phyloP scores from a whole-genome alignment of 1,140 invertebrate species.

The Diorhabda sublineata region DNA sequence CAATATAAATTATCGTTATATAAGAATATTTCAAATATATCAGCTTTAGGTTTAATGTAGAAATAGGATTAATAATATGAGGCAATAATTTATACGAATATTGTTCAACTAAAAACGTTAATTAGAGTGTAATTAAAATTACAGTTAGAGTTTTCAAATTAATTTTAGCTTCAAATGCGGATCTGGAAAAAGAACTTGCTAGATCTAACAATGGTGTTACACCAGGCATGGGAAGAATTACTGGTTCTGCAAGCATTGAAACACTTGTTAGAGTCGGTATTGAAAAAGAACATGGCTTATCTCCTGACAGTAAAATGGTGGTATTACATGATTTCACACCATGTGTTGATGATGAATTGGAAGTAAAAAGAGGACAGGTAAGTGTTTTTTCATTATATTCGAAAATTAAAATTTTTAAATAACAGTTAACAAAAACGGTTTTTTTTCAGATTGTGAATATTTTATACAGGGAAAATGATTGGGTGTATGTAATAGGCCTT shows the following conservation, averaged over 20 bases:
- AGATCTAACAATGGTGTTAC: conserved; percentile 55
- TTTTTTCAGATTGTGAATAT: conserved; percentile 76
- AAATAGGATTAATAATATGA: too few species aligned
- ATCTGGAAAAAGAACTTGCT: conserved; percentile 70
- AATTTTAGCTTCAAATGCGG: conserved; percentile 55
- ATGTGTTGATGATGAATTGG: conserved; percentile 90
- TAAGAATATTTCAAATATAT: too few species aligned
- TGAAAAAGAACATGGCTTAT: conserved; percentile 88
- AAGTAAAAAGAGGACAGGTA: conserved; percentile 63
- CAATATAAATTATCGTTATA: too few species aligned
- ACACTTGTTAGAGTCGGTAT: conserved; percentile 90
- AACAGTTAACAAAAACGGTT: conserved; percentile 14
- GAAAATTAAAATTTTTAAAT: too few species aligned
- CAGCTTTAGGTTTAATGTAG: too few species aligned
- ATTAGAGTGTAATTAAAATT: too few species aligned
- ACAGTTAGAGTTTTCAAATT: neutral
- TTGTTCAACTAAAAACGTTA: too few species aligned
- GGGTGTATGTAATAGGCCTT: conserved; percentile 91
- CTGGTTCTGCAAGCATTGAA: conserved; percentile 91
- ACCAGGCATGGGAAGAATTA: conserved; percentile 80
- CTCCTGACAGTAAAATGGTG: conserved; percentile 91
- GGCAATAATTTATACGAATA: too few species aligned
- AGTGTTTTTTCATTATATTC: neutral
- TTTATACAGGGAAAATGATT: conserved; percentile 91
- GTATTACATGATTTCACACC: conserved; percentile 92